These are phyloP conservation scores for Brachyopa scutellaris DNA, from an alignment of 2,888 invertebrate species.

Conservation along the genomic window DNA sequence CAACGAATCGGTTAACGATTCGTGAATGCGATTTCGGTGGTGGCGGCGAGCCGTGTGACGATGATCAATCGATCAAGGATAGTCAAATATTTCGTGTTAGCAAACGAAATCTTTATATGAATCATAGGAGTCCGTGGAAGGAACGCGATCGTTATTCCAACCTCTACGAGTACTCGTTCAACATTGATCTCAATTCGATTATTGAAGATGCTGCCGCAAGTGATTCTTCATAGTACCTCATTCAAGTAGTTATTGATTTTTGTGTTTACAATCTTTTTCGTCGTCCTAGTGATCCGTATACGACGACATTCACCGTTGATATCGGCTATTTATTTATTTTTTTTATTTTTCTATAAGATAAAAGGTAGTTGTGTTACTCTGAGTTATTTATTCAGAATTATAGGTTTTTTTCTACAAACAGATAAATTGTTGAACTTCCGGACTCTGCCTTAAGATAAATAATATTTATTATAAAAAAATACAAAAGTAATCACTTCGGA, in stretches of 20 bases:
- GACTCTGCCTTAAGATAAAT: constrained; percentile 69
- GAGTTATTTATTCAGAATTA: constrained; percentile 32
- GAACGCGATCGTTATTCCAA: constrained; percentile 82
- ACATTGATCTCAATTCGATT: constrained; percentile 82
- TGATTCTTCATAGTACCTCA: constrained; percentile 82
- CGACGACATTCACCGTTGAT: background rate
- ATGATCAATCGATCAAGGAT: constrained; percentile 81
- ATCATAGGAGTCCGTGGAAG: constrained; percentile 81
- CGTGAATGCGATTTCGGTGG: constrained; percentile 82
- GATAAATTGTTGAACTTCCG: constrained; percentile 63
- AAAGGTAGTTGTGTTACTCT: constrained; percentile 57
- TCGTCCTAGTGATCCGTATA: constrained; percentile 19
- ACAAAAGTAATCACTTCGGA: constrained; percentile 40
- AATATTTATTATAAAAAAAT: constrained; percentile 11
- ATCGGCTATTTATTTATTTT: background rate
- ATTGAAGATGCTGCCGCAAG: constrained; percentile 82
- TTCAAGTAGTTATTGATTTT: constrained; percentile 53
- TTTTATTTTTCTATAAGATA: constrained; percentile 25
- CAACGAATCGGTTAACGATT: constrained; percentile 81
- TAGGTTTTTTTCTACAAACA: constrained; percentile 24
- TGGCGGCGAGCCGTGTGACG: constrained; percentile 82
- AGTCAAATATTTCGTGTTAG: constrained; percentile 82
- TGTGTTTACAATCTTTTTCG: constrained; percentile 32
- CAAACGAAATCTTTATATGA: constrained; percentile 82
- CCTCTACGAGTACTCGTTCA: constrained; percentile 82